Evolutionary conservation across 2,113 vertebrate species (phyloP), one percentile per base, ranked within the genome.

Genomic region (Tapirus terrestris): DNA sequence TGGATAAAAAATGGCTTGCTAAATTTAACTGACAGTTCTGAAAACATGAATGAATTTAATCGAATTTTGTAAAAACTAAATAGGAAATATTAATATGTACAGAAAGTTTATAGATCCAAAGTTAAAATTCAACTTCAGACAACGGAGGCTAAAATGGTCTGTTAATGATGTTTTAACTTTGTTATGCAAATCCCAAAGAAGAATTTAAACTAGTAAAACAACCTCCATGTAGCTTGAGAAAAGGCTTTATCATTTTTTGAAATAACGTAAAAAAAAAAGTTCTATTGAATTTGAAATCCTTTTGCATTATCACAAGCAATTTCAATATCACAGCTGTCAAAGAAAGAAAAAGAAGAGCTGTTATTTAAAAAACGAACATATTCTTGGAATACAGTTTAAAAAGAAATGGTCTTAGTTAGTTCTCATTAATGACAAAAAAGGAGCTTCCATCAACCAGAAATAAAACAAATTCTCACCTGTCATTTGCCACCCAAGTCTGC

Each of bases 341-440:
- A 77, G n/a, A 79, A 73, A 92, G 43, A 93, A 96, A 95, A 75
- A 31, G 39, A 91, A 79, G 58, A 89, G 14, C 10, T 94, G 2
- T 93, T 82, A 77, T 68, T 95, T 91, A 39, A 77, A 89, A 89
- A 77, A 79, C 82, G 85, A 95, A 94, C 67, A 88, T 25, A 80
- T 2, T 85, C 33, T 85, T 92, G 36, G 43, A 89, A 68, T 33
- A 89, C 43, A 83, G 31, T 21, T 67, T 80, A 79, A 87, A 93
- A 31, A 89, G 73, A 96, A 96, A 95, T 4, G 88, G 6, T 70
- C 53, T 45, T 25, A 96, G 53, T 76, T 67, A 96, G 53, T 76
- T 67, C 73, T 94, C 89, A 89, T 56, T 75, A 91, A 81, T 72
- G 73, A 96, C 7, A 79, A 97, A 80, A 90, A 94, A 85, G 56